A percentile compares a stretch with the other conserved stretches of the same genome.
Evolutionary conservation across 1,140 invertebrate genomes (phyloP).

Genomic region (Nautilus pompilius): DNA sequence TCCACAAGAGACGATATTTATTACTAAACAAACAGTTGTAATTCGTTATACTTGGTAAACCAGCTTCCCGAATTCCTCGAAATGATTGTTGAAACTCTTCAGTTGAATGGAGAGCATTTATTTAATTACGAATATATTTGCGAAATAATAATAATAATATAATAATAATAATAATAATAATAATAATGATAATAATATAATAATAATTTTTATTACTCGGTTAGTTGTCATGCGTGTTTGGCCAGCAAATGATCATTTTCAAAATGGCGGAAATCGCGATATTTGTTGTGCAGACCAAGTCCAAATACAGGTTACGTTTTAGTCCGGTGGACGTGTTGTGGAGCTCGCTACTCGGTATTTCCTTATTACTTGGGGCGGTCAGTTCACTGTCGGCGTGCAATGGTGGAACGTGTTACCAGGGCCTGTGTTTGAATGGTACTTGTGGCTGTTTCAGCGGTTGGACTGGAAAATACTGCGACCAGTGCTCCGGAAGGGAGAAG

Average conservation of each 20-base stretch:
- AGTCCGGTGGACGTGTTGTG: neutral
- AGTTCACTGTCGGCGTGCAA: conserved; percentile 17
- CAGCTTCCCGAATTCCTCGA: no score
- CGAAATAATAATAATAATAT: no score
- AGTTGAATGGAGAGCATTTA: no score
- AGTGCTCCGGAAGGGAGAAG: conserved; percentile 88
- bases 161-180: no score
- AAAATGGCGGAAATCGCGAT: conserved; percentile 50
- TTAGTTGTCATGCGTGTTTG: neutral
- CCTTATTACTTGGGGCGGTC: conserved; percentile 18
- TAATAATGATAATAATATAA: no score
- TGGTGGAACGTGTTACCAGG: conserved; percentile 63
- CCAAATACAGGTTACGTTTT: conserved; percentile 68
- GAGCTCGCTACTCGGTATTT: conserved; percentile 10
- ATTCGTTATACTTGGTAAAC: no score
- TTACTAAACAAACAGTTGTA: no score
- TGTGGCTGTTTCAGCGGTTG: conserved; percentile 87
- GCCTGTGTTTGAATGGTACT: conserved; percentile 76
- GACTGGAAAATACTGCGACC: conserved; percentile 83
- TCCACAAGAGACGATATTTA: no score
- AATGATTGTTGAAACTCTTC: no score
- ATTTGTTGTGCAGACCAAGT: conserved; percentile 81
- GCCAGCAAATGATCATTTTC: neutral
- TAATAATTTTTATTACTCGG: no score
- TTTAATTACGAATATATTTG: no score